These are phyloP conservation scores for Cygnus olor DNA, from an alignment of 2,797 vertebrate species.

Conservation along the genomic window DNA sequence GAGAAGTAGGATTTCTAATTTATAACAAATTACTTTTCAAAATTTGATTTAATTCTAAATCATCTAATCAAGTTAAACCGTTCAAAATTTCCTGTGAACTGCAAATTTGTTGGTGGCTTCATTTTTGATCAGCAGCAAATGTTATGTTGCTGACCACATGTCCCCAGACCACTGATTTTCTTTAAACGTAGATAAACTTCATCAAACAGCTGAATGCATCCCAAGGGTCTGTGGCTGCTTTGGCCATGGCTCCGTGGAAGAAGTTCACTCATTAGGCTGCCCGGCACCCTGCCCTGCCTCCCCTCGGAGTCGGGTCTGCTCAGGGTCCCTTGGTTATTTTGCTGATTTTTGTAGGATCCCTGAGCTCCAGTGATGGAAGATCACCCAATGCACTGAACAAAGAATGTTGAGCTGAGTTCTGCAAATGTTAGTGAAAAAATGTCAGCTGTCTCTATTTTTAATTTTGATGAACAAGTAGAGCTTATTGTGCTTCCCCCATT, in stretches of 20 bases:
- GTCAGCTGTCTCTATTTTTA: background rate
- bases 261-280: rapidly evolving
- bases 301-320: rapidly evolving
- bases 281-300: background rate
- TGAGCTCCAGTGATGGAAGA: background rate
- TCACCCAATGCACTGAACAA: background rate
- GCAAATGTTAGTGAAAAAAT: background rate
- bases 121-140: background rate
- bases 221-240: background rate
- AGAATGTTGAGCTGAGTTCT: background rate
- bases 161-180: background rate
- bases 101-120: background rate
- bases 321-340: background rate
- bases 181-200: background rate
- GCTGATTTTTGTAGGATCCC: background rate
- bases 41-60: background rate
- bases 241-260: background rate
- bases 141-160: background rate
- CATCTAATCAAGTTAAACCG: background rate
- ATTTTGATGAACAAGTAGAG: background rate
- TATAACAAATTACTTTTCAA: background rate
- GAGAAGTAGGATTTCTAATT: background rate
- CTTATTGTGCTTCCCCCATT: background rate
- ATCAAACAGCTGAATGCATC: background rate
- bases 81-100: background rate